Evolutionary conservation across 2,113 vertebrate genomes (phyloP), one percentile per base, ranked within the genome.

Genomic region (Rhea pennata): DNA sequence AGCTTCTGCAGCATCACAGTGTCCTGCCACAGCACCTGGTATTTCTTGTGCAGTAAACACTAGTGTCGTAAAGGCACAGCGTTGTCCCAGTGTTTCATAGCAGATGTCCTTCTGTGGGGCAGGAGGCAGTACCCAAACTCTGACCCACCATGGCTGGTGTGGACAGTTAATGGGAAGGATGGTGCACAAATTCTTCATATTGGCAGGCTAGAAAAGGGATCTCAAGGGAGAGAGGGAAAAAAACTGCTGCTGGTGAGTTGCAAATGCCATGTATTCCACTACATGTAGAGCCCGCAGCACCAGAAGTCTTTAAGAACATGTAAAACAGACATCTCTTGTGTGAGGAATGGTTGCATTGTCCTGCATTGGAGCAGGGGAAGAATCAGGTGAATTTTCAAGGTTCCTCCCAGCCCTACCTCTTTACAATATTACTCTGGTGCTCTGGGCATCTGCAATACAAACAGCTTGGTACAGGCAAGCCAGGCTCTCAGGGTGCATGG

Each of bases 401-500:
- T 83, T 78, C 29, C 48, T 48, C 76, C 54, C 6, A 36, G 46
- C 7, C 6, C 27, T 27, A 20, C 19, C 42, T 9, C 2, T 1
- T 40, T 27, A 15, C 69, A 75, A 50, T 40, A 14, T 29, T 40
- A 36, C 62, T 72, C 31, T 67, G 66, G 33, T 51, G 58, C 42
- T 80, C 59, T 7, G 4, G 67, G 26, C 20, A 11, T 14, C 51
- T 42, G n/a, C 72, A 42, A 27, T 10, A 26, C 0, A 3, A 42
- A 4, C 58, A 22, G 62, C 36, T 22, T 19, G n/a, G 48, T 40
- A 64, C 29, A 54, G 46, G 15, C 8, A 59, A 71, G 17, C 29
- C 1, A 0, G 7, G 27, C 46, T 89, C 51, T 39, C n/a, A 4
- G 19, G 23, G 29, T 3, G 6, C 6, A 6, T 22, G 31, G 13